Evolutionary conservation across 64 coral and sea anemone species (phyloP).

Genomic region (Montipora efflorescens): DNA sequence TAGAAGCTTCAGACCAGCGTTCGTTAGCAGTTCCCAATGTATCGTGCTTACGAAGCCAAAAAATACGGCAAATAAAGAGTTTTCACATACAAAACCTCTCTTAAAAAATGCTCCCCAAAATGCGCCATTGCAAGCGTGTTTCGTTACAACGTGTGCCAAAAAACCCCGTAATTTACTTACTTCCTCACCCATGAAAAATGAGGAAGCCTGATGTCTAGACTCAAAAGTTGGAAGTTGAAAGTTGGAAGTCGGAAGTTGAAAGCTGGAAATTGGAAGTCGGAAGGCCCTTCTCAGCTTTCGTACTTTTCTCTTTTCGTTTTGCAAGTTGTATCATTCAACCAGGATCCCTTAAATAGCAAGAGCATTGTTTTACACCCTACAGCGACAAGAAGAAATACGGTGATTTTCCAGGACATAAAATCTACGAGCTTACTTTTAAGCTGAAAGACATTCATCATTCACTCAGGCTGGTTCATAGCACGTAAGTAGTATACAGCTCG

Average conservation of each 20-base stretch:
- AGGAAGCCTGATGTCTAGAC: too few relatives aligned
- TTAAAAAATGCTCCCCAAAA: neutral
- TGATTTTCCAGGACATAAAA: constrained; percentile 63
- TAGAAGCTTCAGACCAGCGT: neutral
- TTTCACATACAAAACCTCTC: neutral
- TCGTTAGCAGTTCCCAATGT: neutral
- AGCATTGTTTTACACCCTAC: neutral
- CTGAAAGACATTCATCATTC: constrained; percentile 48
- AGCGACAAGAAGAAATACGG: constrained; percentile 27
- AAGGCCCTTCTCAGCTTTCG: too few relatives aligned
- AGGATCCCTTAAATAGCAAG: neutral
- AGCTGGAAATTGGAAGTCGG: too few relatives aligned
- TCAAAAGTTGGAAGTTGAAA: too few relatives aligned
- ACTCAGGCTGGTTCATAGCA: neutral
- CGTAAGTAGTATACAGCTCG: constrained; percentile 13
- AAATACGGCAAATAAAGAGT: too few relatives aligned
- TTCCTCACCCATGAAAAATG: neutral
- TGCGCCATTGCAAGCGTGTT: neutral
- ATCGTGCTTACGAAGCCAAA: too few relatives aligned
- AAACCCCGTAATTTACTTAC: neutral
- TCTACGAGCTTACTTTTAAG: constrained; percentile 60
- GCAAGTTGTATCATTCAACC: too few relatives aligned
- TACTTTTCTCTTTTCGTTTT: too few relatives aligned
- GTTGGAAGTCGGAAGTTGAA: too few relatives aligned
- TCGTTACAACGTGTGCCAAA: neutral